phyloP scores from a whole-genome alignment of 2,797 vertebrate genomes.

The Falco columbarius region DNA sequence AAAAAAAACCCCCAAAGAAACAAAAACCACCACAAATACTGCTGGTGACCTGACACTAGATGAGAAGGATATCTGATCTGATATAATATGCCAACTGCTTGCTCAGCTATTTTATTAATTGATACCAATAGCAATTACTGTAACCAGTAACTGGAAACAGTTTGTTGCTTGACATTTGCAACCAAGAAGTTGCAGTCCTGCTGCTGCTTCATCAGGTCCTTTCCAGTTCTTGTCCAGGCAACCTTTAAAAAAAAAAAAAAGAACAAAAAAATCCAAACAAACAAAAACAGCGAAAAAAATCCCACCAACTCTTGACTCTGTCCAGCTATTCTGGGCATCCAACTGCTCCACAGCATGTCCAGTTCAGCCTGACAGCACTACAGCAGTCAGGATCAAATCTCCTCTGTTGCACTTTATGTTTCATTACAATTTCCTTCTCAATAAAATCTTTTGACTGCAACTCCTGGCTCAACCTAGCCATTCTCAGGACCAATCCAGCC shows the following conservation, averaged over 20 bases:
- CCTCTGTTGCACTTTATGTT: neutral
- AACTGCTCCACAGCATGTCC: neutral
- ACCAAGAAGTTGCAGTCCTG: neutral
- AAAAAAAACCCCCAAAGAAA: neutral
- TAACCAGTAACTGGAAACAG: neutral
- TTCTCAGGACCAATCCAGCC: neutral
- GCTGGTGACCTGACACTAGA: slow-evolving; percentile 15
- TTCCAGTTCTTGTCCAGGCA: neutral
- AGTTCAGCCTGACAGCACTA: neutral
- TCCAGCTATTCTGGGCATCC: neutral
- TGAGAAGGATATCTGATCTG: slow-evolving; percentile 21
- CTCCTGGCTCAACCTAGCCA: neutral
- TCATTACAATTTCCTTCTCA: neutral
- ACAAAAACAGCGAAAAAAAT: neutral
- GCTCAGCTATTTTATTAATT: slow-evolving; percentile 27
- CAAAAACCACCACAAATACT: neutral
- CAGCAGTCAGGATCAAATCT: neutral
- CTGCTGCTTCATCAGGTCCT: neutral
- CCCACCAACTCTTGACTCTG: neutral
- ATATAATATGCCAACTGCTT: neutral
- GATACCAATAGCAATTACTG: neutral
- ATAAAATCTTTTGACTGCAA: neutral
- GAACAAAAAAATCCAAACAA: neutral
- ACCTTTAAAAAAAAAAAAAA: neutral
- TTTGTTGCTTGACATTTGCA: neutral